phyloP scores from a whole-genome alignment of 2,888 invertebrate species.

The Acronicta psi region DNA sequence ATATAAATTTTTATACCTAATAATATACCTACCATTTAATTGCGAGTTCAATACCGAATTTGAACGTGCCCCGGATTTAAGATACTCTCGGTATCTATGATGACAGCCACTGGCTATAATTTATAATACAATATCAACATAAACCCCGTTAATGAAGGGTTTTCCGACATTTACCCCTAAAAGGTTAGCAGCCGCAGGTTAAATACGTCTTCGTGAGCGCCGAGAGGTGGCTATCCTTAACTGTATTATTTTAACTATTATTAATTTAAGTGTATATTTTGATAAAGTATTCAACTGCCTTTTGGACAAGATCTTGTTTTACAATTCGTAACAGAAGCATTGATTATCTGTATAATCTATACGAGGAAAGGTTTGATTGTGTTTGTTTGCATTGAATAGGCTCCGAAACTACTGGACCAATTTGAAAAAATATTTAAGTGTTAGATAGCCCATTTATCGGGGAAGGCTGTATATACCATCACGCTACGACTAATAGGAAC shows the following conservation, averaged over 20 bases:
- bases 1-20: no score
- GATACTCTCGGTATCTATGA: slow-evolving; percentile 25
- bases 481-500: no score
- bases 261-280: background rate
- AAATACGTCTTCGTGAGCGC: slow-evolving; percentile 39
- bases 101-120: slow-evolving; percentile 28
- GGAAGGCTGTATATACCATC: no score
- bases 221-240: slow-evolving; percentile 17
- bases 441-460: no score
- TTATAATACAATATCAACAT: slow-evolving; percentile 30
- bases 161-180: slow-evolving; percentile 32
- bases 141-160: slow-evolving; percentile 34
- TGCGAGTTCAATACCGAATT: background rate
- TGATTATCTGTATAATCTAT: no score
- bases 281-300: no score
- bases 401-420: no score
- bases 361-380: no score
- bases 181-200: slow-evolving; percentile 27
- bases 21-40: background rate
- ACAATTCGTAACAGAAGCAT: no score
- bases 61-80: slow-evolving; percentile 13
- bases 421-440: no score
- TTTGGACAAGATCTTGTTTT: no score
- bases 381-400: no score
- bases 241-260: slow-evolving; percentile 24